These are phyloP conservation scores for Pelagia noctiluca DNA, from an alignment of 30 jellyfish, hydroid and myxozoan genomes.

Conservation along the genomic window DNA sequence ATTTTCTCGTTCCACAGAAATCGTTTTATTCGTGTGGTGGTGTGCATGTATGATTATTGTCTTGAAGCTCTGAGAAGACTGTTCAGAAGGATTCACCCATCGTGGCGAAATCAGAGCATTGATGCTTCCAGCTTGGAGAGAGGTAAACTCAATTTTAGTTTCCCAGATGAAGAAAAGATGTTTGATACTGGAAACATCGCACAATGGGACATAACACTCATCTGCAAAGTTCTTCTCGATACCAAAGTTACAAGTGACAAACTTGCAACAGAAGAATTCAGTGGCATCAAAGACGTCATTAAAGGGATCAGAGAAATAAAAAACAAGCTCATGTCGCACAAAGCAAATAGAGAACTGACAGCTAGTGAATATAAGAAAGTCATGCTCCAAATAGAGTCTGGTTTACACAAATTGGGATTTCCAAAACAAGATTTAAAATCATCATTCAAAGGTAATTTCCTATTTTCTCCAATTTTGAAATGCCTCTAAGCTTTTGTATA, in stretches of 20 bases:
- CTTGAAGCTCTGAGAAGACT: conserved; percentile 31
- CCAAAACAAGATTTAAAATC: neutral
- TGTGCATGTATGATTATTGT: conserved; percentile 26
- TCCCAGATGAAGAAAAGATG: neutral
- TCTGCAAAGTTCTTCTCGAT: conserved; percentile 21
- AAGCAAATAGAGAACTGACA: neutral
- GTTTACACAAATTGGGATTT: conserved; percentile 2
- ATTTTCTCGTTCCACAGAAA: conserved; percentile 7
- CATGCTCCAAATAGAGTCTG: neutral
- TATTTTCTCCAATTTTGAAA: no score
- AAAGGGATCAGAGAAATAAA: neutral
- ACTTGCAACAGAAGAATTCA: neutral
- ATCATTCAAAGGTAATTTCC: conserved; percentile 30
- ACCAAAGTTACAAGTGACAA: neutral
- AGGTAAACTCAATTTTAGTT: conserved; percentile 18
- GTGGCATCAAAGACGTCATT: conserved; percentile 11
- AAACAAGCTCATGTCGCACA: conserved; percentile 17
- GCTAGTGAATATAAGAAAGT: neutral
- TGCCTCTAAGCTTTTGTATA: neutral
- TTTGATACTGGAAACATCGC: conserved; percentile 38
- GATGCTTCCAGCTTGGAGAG: neutral
- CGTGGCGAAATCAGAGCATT: conserved; percentile 6
- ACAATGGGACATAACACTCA: conserved; percentile 52
- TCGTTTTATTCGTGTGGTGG: conserved; percentile 14
- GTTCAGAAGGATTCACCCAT: conserved; percentile 27